Conservation (phyloP, 1,140 invertebrate species). For the Sinella curviseta region DNA sequence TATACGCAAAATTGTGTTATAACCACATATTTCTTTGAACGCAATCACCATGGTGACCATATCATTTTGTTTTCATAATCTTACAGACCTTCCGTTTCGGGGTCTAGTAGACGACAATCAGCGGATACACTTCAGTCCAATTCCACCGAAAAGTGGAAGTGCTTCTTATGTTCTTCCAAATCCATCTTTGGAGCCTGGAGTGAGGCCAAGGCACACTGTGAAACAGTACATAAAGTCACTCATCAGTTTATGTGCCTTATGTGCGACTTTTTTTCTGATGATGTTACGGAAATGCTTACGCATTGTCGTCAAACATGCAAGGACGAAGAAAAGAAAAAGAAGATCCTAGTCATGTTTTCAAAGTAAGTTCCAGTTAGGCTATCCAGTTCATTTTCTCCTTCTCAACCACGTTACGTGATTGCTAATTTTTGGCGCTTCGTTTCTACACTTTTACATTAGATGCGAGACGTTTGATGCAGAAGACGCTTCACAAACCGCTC, state of each 20-base stretch:
- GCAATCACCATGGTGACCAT: not conserved
- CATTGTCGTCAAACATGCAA: conserved; percentile 58
- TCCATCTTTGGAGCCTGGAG: conserved; percentile 63
- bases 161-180: conserved; percentile 63
- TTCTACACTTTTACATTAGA: not conserved
- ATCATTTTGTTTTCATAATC: not conserved
- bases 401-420: conserved; percentile 15
- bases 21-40: not conserved
- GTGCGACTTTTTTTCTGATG: conserved; percentile 63
- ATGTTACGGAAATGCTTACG: conserved; percentile 60
- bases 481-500: conserved; percentile 60
- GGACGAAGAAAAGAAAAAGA: not conserved
- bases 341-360: conserved; percentile 34
- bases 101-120: conserved; percentile 25
- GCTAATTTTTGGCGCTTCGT: not conserved
- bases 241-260: conserved; percentile 67
- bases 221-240: conserved; percentile 62
- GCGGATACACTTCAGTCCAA: conserved; percentile 18
- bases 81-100: conserved; percentile 1
- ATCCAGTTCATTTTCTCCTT: not conserved
- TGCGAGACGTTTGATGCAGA: conserved; percentile 29
- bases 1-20: not conserved
- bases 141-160: conserved; percentile 63
- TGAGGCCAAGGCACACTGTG: conserved; percentile 63
- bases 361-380: no score